Evolutionary conservation across 2,113 vertebrate genomes (phyloP).

Genomic region (Capreolus pygargus): DNA sequence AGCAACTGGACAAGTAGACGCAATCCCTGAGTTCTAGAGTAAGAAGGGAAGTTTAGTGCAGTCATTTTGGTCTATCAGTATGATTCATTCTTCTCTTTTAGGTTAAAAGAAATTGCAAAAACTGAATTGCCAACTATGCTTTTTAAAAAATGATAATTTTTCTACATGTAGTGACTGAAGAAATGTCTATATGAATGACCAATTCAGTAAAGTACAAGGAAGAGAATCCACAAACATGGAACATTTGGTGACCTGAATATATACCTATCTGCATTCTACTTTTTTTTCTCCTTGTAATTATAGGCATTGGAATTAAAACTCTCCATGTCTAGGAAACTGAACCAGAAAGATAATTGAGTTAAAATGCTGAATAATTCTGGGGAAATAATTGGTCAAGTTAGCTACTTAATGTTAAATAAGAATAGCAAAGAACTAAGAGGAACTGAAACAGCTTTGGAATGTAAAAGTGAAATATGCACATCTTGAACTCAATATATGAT

Average conservation of each 20-base stretch:
- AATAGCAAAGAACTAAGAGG: constrained; percentile 15
- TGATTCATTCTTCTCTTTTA: not conserved
- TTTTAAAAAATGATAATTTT: not conserved
- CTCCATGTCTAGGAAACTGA: not conserved
- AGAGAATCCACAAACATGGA: not conserved
- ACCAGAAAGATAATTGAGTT: not conserved
- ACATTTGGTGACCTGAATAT: not conserved
- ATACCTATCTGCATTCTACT: not conserved
- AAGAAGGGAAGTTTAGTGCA: not conserved
- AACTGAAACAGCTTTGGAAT: constrained; percentile 56
- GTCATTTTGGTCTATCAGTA: not conserved
- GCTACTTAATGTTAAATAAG: not conserved
- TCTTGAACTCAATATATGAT: constrained; percentile 50
- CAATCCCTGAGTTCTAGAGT: not conserved
- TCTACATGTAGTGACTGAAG: not conserved
- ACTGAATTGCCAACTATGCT: not conserved
- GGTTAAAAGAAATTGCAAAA: not conserved
- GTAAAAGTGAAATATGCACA: constrained; percentile 53
- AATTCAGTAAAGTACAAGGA: not conserved
- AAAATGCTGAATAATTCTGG: not conserved
- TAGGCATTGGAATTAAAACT: not conserved
- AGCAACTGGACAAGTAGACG: not conserved
- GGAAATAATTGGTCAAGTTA: not conserved
- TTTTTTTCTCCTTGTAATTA: not conserved
- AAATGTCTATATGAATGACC: not conserved